A percentile compares a stretch with the other conserved stretches of the same genome.
phyloP scores from a whole-genome alignment of 2,113 vertebrate species.

The Acrocephalus arundinaceus region DNA sequence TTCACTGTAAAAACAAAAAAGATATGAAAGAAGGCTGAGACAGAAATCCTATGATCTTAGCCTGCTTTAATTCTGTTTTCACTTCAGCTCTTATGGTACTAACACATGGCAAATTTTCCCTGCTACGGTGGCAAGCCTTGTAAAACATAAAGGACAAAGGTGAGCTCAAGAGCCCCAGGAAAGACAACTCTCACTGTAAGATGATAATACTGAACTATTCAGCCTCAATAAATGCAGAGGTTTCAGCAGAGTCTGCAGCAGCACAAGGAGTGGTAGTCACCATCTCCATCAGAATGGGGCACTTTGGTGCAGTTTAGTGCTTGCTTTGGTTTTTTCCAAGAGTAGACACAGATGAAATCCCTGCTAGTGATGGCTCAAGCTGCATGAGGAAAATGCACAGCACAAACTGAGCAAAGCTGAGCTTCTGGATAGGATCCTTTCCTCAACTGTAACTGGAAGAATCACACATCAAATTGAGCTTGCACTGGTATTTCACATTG shows the following conservation, averaged over 20 bases:
- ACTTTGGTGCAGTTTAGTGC: neutral
- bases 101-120: neutral
- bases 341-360: neutral
- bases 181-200: neutral
- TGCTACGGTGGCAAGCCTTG: neutral
- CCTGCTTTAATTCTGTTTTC: neutral
- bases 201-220: neutral
- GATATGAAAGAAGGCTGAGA: neutral
- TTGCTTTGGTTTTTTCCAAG: neutral
- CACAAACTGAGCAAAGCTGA: neutral
- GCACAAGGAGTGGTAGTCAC: neutral
- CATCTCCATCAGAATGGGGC: fast-evolving
- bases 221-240: neutral
- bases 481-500: neutral
- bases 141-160: neutral
- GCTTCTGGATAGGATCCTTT: neutral
- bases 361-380: neutral
- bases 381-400: neutral
- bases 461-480: neutral
- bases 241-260: neutral
- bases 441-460: neutral
- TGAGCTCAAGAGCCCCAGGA: neutral
- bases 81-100: neutral
- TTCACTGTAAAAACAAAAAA: conserved; percentile 69
- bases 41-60: neutral